Evolutionary conservation across 1,140 invertebrate genomes (phyloP), one percentile per base, ranked within the genome.

Genomic region (Aricia agestis): DNA sequence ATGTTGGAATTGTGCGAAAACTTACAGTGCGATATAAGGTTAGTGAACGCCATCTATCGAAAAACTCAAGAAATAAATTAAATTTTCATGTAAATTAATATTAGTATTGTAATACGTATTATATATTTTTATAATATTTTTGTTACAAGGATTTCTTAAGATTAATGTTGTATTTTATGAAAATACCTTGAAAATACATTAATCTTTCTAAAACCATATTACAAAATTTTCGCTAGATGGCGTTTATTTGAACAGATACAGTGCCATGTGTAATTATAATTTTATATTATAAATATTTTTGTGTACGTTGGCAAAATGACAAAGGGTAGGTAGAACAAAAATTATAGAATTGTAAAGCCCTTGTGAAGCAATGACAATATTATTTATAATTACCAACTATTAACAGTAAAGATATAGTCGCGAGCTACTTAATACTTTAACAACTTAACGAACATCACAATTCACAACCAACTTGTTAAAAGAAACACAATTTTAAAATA

Each of bases 221-320:
- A 36, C 0, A 36, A 36, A 1, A 45, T 25, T 65, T 66, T 19
- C 31, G 11, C 71, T 71, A 81, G 77, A 80, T 84, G 79, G 76
- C 81, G 77, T 67, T 80, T 68, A 69, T 70, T 71, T 63, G 17
- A 7, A 63, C 9, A 25, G 18, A 18, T 19, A 80, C 82, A 82
- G 84, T 88, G 83, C 84, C 84, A 87, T 87, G 80, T 77, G 36
- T 77, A 71, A 70, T 72, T 75, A 74, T 76, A 69, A 66, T 66
- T 41, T 69, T 41, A 69, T 36, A 69, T 18, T 41, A 69, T 15
- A 52, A 52, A 52, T 13, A 2, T 13, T 52, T 52, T 52, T 52
- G 45, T 52, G 45, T 52, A 52, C 45, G 45, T 52, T 52, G 45
- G 45, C 45, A 52, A 52, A 9, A 52, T 15, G 45, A 52, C 45